phyloP scores from a whole-genome alignment of 2,113 vertebrate genomes.

The Percopsis transmontana region DNA sequence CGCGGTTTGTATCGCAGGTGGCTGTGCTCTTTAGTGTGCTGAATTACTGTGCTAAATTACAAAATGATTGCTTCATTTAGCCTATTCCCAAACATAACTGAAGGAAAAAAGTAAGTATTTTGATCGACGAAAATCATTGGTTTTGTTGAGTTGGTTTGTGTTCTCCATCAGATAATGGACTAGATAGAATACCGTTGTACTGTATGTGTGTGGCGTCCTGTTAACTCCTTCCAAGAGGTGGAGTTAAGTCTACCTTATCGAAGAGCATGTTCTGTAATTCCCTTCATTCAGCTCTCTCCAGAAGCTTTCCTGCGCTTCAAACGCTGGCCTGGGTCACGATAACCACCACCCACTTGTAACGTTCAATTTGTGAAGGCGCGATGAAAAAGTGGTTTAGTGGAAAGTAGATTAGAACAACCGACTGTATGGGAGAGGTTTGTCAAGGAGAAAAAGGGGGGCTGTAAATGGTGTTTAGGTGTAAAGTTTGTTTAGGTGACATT shows the following conservation, averaged over 20 bases:
- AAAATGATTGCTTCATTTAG: neutral
- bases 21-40: no score
- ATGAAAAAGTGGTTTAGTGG: slow-evolving; percentile 29
- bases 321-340: slow-evolving; percentile 6
- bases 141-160: neutral
- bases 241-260: slow-evolving; percentile 39
- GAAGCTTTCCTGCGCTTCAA: slow-evolving; percentile 50
- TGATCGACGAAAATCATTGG: neutral
- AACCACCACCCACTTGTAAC: slow-evolving; percentile 29
- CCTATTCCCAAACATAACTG: neutral
- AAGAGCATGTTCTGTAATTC: neutral
- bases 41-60: slow-evolving; percentile 8
- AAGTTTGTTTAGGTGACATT: slow-evolving; percentile 54
- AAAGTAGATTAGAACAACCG: slow-evolving; percentile 18
- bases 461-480: slow-evolving; percentile 33
- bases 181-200: neutral
- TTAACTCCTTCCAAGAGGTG: slow-evolving; percentile 35
- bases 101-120: neutral
- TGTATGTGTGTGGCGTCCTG: slow-evolving; percentile 52
- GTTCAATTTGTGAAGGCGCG: slow-evolving; percentile 38
- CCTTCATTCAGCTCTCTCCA: slow-evolving; percentile 24
- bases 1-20: no score
- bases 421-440: neutral
- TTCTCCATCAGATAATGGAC: no score
- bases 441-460: slow-evolving; percentile 7